Base-by-base conservation (phyloP, 1,140 invertebrate genomes). In the Odontomachus brunneus region DNA sequence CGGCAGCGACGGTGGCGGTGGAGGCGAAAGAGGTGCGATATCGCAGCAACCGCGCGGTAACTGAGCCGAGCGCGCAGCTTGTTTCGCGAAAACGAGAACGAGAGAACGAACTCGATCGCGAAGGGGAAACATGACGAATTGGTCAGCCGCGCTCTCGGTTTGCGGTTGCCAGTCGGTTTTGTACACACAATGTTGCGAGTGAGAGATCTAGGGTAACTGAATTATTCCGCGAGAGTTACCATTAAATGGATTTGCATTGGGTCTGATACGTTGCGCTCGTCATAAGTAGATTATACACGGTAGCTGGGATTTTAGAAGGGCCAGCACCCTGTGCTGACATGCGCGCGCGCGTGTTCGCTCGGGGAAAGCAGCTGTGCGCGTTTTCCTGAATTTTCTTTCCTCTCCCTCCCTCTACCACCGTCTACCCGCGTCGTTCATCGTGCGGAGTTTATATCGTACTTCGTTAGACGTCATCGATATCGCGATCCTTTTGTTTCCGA, bases 161-260 rank as follows among this genome's bases (percentile, higher is more conserved):
- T 74, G 82, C 69, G 74, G 86, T 86, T 80, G 29, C 74, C 74
- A 71, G 53, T 66, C 55, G 44, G 38, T 48, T 51, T 67, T n/a
- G 76, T 81, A 73, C 75, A 75, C 55, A 84, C 84, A 83, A 78
- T 83, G 73, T 73, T 73, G 63, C 69, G 82, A 84, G 51, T n/a
- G 85, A 87, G 83, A 74, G 73, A 87, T 73, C 67, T 76, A 75
- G 80, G 74, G 63, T 89, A 89, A 89, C 85, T 88, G 81, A 89
- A 89, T 89, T 89, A 89, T 89, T 89, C 74, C 84, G 53, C 69
- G 67, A 81, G 81, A 82, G 59, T 73, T 84, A 85, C 82, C 66
- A 62, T 75, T 78, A 86, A 88, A 80, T 82, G 82, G 84, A 88
- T 84, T 83, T 89, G 73, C 76, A 75, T 86, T 86, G 48, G 84